A percentile compares a stretch with the other conserved stretches of the same genome.
These are phyloP conservation scores for Parauchenoglanis ngamensis DNA, from an alignment of 2,797 vertebrate species.

Conservation along the genomic window DNA sequence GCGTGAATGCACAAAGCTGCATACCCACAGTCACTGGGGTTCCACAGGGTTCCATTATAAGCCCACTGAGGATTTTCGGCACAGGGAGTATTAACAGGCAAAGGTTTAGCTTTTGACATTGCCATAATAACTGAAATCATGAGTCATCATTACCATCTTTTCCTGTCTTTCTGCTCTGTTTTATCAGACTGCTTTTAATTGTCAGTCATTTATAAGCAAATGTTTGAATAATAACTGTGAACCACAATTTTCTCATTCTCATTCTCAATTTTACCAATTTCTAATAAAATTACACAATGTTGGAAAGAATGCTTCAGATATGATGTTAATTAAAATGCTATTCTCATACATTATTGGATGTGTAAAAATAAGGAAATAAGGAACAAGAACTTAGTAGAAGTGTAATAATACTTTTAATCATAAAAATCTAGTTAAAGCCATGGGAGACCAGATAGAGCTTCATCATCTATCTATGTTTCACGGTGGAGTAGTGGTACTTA, in stretches of 20 bases:
- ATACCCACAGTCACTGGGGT: constrained; percentile 53
- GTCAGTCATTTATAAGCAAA: constrained; percentile 11
- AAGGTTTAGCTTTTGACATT: constrained; percentile 16
- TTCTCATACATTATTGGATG: background rate
- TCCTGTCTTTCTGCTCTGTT: constrained; percentile 6
- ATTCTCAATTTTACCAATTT: too few relatives aligned
- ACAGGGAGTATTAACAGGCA: constrained; percentile 21
- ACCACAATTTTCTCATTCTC: background rate
- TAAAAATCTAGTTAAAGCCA: background rate
- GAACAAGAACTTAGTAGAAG: background rate
- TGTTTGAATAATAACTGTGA: constrained; percentile 4
- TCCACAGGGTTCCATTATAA: constrained; percentile 51
- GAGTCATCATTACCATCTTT: constrained; percentile 30
- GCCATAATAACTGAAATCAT: constrained; percentile 25
- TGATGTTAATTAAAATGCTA: background rate
- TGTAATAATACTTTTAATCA: background rate
- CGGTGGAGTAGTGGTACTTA: background rate
- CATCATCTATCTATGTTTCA: background rate
- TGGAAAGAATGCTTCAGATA: background rate
- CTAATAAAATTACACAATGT: constrained; percentile 1
- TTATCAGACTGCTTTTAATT: constrained; percentile 26
- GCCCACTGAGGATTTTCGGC: constrained; percentile 23
- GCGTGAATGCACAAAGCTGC: constrained; percentile 52
- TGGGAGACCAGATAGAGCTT: constrained; percentile 12
- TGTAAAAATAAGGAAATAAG: background rate